These are phyloP conservation scores for Trichogramma evanescens DNA, from an alignment of 2,888 invertebrate genomes.

Conservation along the genomic window DNA sequence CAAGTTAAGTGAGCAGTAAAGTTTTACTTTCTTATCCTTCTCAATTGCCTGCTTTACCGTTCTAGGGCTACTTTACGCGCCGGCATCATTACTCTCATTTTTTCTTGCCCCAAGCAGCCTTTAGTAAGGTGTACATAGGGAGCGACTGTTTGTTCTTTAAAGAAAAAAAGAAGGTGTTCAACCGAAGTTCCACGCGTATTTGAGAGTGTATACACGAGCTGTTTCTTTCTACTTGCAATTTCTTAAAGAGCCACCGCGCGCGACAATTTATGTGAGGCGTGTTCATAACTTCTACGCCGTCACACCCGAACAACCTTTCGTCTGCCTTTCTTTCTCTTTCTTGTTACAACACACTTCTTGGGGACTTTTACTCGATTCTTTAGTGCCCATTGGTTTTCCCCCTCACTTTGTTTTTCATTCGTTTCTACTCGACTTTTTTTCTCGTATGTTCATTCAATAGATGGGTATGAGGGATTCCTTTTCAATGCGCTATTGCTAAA, in stretches of 20 bases:
- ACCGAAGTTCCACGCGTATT: conserved; percentile 40
- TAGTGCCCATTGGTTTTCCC: conserved; percentile 19
- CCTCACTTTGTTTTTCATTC: conserved; percentile 7
- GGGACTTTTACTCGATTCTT: not conserved
- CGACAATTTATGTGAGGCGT: conserved; percentile 48
- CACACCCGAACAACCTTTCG: conserved; percentile 24
- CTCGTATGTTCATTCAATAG: not conserved
- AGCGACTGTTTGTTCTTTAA: conserved; percentile 33
- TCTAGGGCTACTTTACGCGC: conserved; percentile 2
- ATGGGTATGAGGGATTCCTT: not conserved
- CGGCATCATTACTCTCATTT: conserved; percentile 19
- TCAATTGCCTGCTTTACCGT: not conserved
- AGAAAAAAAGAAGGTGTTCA: conserved; percentile 9
- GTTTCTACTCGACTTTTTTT: not conserved
- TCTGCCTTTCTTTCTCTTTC: conserved; percentile 11
- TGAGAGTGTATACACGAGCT: conserved; percentile 33
- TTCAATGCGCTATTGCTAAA: too few relatives aligned
- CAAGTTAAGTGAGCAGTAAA: too few relatives aligned
- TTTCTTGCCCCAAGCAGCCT: conserved; percentile 6
- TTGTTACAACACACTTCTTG: not conserved
- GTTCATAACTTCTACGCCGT: conserved; percentile 44
- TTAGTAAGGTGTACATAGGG: conserved; percentile 5
- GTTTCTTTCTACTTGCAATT: conserved; percentile 43
- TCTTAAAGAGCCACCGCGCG: conserved; percentile 43
- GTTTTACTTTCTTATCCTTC: too few relatives aligned